phyloP scores from a whole-genome alignment of 1,140 invertebrate species.

The Nylanderia fulva region DNA sequence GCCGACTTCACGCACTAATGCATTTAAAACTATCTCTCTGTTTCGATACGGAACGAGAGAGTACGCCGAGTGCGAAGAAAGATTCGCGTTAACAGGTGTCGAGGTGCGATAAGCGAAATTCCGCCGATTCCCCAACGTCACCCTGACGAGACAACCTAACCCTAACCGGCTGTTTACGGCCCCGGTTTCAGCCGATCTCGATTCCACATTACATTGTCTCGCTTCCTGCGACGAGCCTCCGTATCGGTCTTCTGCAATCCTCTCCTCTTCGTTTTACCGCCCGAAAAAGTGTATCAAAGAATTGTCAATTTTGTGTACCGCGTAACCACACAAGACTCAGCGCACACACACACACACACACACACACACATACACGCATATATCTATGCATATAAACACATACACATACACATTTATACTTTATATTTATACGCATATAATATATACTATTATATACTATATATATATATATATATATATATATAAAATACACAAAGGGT shows the following conservation, averaged over 20 bases:
- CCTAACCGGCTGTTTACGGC: conserved; percentile 29
- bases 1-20: not conserved
- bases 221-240: not conserved
- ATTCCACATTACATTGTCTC: conserved; percentile 5
- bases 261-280: not conserved
- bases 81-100: conserved; percentile 16
- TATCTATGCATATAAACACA: too few species aligned
- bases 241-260: not conserved
- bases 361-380: too few species aligned
- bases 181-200: not conserved
- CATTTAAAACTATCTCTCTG: not conserved
- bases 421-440: too few species aligned
- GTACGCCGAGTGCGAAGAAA: not conserved
- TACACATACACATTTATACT: too few species aligned
- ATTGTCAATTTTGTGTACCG: not conserved
- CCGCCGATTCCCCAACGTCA: conserved; percentile 4
- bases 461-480: too few species aligned
- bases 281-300: not conserved
- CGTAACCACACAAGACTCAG: too few species aligned
- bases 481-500: too few species aligned
- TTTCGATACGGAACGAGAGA: not conserved
- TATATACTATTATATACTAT: too few species aligned
- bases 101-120: not conserved
- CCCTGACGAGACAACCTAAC: conserved; percentile 28
- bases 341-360: too few species aligned